Conservation (phyloP, 2,113 vertebrate species). For the Diphyllodes magnificus region DNA sequence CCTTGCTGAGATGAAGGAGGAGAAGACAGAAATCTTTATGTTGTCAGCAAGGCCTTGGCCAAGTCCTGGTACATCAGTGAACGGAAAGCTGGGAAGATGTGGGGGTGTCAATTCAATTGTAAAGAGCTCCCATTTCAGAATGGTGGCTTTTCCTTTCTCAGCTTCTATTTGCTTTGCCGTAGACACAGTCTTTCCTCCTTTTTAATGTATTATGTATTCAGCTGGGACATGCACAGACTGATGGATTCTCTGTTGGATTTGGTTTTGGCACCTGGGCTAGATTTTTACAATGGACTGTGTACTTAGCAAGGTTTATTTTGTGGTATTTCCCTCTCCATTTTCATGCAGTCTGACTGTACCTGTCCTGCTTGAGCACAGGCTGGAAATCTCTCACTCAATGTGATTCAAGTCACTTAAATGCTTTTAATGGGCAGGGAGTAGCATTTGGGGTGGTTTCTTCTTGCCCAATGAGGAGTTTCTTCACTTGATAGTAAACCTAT, state of each 20-base stretch:
- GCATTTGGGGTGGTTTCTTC: background rate
- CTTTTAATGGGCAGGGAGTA: background rate
- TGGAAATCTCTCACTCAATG: background rate
- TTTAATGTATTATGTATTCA: background rate
- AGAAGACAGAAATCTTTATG: background rate
- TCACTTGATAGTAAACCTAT: background rate
- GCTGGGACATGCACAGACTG: background rate
- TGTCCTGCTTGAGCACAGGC: background rate
- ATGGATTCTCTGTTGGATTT: conserved; percentile 5
- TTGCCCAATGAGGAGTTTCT: background rate
- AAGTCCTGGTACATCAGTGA: background rate
- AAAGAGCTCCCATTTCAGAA: background rate
- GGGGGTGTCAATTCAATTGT: background rate
- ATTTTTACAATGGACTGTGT: background rate
- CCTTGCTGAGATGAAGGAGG: background rate
- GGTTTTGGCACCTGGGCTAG: background rate
- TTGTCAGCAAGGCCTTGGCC: background rate
- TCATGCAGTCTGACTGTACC: background rate
- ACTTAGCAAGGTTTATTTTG: background rate
- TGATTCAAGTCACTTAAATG: background rate
- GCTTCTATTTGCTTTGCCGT: background rate
- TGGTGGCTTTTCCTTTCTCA: background rate
- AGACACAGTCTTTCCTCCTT: background rate
- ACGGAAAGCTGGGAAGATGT: background rate
- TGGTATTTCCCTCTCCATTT: background rate